Evolutionary conservation across 2,797 vertebrate species (phyloP), one percentile per base, ranked within the genome.

Genomic region (Myotis daubentonii): DNA sequence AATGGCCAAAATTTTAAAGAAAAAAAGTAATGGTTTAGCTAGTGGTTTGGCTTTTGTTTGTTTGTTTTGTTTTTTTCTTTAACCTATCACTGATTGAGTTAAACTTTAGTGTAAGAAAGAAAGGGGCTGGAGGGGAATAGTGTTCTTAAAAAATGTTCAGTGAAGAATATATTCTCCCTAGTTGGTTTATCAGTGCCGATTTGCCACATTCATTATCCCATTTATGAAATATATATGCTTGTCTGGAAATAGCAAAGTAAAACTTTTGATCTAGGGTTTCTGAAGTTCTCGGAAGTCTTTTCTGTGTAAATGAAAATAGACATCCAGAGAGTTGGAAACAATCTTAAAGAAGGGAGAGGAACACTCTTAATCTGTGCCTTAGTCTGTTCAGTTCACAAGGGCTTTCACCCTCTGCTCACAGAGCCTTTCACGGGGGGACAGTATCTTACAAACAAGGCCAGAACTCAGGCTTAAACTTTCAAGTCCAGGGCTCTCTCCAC

Each of bases 301-400:
- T 49, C n/a, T 94, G 49, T 74, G 44, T 90, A 88, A 93, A 87
- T 95, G 78, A 86, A 90, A 71, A 66, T 62, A 66, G 92, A 75
- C 71, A 93, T 71, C 78, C 38, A 23, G 13, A 94, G 23, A 60
- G 12, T 33, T 91, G 10, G 36, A 55, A 81, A 72, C 60, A 55
- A 7, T 86, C 44, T 41, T 90, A 41, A 53, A 84, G 51, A 79
- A 88, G 23, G 44, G 17, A 38, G 62, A 68, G 49, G 76, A 84
- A 28, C 10, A 33, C 22, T 28, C 44, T 28, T 60, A 60, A 19
- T 60, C 38, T 53, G 3, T 60, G 65, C 22, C 38, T 41, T 55
- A 41, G 23, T 75, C 38, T 90, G 33, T 76, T 72, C 17, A 44
- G 6, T 30, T 65, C 60, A 22, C 65, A 47, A 15, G 53, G 30